These are phyloP conservation scores for Dryobates pubescens DNA, from an alignment of 2,797 vertebrate genomes.

Conservation along the genomic window DNA sequence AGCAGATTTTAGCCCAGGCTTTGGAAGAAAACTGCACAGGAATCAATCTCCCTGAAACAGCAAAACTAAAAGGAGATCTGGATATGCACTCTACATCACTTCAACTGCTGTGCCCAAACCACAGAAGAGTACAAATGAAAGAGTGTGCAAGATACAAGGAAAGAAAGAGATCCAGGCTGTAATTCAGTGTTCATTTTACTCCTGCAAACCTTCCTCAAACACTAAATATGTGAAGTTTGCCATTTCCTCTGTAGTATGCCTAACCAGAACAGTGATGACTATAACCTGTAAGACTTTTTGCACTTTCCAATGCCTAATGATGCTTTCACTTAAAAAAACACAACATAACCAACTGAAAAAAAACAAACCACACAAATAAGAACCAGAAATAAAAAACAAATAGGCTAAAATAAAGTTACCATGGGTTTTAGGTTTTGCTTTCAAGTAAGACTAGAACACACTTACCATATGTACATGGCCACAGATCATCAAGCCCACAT, in stretches of 20 bases:
- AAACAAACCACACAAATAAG: background rate
- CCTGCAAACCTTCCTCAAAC: background rate
- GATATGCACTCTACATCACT: background rate
- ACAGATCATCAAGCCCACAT: constrained; percentile 96
- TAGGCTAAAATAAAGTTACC: too few species aligned
- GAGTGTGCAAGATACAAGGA: background rate
- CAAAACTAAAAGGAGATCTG: background rate
- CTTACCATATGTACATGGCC: constrained; percentile 93
- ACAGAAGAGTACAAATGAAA: background rate
- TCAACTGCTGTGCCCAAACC: background rate
- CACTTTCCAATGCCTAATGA: background rate
- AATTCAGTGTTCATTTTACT: background rate
- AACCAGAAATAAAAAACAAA: background rate
- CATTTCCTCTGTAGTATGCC: background rate
- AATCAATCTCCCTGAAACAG: background rate
- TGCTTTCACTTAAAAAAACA: background rate
- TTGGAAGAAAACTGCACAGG: background rate
- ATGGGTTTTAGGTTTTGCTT: background rate
- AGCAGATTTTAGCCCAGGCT: background rate
- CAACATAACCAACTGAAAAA: too few species aligned
- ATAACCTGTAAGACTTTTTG: background rate
- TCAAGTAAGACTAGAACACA: background rate
- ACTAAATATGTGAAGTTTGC: background rate
- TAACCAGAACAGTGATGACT: background rate
- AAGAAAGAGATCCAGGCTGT: background rate